Evolutionary conservation across 2,113 vertebrate species (phyloP), one percentile per base, ranked within the genome.

Genomic region (Microtus pennsylvanicus): DNA sequence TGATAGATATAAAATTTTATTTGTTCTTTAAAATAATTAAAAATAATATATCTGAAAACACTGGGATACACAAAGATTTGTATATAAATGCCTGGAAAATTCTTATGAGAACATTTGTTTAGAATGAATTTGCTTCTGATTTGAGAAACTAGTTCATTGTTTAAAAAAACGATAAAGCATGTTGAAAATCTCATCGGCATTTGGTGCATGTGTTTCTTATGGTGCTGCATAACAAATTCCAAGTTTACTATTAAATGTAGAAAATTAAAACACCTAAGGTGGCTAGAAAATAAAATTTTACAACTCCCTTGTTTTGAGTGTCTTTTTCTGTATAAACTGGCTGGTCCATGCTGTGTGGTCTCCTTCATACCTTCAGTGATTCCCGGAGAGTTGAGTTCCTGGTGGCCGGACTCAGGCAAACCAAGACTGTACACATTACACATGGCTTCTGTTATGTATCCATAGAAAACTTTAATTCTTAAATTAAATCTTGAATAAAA

Each of bases 71-170:
- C 65, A 58, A 85, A 86, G 50, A 50, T 69, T 72, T 78, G 77
- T 65, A 69, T 63, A 42, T 28, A 61, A 76, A 69, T 93, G 24
- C 47, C 52, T 95, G 47, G n/a, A 63, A 77, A 94, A 91, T 82
- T 78, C 45, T 93, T 63, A 90, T 94, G 58, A 95, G 92, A 95
- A 78, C 5, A 21, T 76, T 91, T 63, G 7, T 87, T 85, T 89
- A 87, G 52, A 87, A 77, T 55, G 26, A 89, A 50, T 95, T 95
- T 94, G 33, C 87, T 97, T 95, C 72, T 93, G 61, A 90, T 88
- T 90, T 96, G 90, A 92, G 30, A 33, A 87, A 92, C 13, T 78
- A 55, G 1, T 13, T 94, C 16, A 80, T 85, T 50, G 2, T 61
- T 76, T 94, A 45, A 45, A 45, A 86, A 61, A 77, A 89, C 88